Evolutionary conservation across 2,113 vertebrate genomes (phyloP).

Genomic region (Phrynosoma platyrhinos): DNA sequence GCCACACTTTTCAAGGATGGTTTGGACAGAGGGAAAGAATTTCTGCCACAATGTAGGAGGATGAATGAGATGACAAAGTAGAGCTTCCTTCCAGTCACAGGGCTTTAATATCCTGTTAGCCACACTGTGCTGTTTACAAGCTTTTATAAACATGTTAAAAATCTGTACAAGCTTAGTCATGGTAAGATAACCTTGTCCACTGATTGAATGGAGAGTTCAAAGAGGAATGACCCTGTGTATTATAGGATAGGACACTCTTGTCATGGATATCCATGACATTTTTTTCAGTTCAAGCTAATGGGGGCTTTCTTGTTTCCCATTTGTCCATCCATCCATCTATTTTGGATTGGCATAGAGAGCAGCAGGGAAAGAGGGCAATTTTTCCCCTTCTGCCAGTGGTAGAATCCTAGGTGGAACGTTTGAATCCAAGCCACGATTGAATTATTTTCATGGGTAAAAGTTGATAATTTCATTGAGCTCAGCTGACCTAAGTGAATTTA

Average conservation of each 20-base stretch:
- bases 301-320: not conserved
- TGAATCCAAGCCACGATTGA: not conserved
- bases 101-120: slow-evolving; percentile 44
- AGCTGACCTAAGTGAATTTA: not conserved
- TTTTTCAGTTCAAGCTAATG: slow-evolving; percentile 11
- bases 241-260: not conserved
- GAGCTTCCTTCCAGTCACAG: slow-evolving; percentile 63
- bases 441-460: not conserved
- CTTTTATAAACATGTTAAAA: slow-evolving; percentile 41
- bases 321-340: not conserved
- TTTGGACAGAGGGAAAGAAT: slow-evolving; percentile 52
- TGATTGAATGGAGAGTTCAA: not conserved
- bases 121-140: slow-evolving; percentile 58
- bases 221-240: slow-evolving; percentile 6
- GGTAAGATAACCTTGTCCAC: not conserved
- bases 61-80: slow-evolving; percentile 56
- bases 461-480: not conserved
- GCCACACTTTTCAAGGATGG: slow-evolving; percentile 61
- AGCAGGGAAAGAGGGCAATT: not conserved
- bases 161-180: slow-evolving; percentile 42
- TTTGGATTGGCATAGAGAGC: not conserved
- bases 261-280: not conserved
- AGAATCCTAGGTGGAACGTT: not conserved
- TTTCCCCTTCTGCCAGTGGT: not conserved
- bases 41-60: slow-evolving; percentile 55